Conservation (phyloP, 2,113 vertebrate genomes). For the Pithys albifrons region DNA sequence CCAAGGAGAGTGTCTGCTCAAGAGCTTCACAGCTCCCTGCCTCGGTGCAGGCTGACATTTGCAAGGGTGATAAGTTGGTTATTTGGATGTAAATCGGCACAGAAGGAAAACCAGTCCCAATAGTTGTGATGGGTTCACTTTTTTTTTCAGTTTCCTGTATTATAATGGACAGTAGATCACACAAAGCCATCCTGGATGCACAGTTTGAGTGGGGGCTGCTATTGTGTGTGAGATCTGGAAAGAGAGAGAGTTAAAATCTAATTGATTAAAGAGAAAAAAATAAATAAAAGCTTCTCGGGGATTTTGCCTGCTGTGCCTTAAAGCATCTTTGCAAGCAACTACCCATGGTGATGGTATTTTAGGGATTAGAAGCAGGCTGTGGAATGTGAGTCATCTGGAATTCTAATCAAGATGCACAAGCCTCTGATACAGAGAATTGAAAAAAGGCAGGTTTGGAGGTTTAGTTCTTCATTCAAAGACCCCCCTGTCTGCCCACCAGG, state of each 20-base stretch:
- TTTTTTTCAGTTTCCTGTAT: neutral
- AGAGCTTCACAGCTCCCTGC: neutral
- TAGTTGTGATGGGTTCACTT: neutral
- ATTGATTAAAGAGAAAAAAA: neutral
- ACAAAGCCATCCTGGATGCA: neutral
- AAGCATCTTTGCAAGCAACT: neutral
- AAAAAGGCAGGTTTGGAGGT: neutral
- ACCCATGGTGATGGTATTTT: neutral
- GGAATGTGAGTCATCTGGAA: conserved; percentile 4
- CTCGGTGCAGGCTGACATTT: conserved; percentile 40
- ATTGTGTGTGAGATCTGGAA: neutral
- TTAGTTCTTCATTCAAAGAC: neutral
- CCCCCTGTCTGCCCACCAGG: neutral
- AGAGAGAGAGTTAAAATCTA: neutral
- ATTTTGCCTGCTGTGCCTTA: neutral
- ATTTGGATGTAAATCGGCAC: conserved; percentile 40
- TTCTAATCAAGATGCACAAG: neutral
- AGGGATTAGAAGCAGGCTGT: neutral
- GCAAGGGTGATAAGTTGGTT: conserved; percentile 9
- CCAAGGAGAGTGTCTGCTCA: neutral
- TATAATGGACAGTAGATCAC: neutral
- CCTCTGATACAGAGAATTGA: neutral
- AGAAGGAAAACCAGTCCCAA: neutral
- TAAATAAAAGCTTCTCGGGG: neutral
- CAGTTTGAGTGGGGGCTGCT: neutral